These are phyloP conservation scores for Ophiodon elongatus DNA, from an alignment of 2,113 vertebrate species.

Conservation along the genomic window DNA sequence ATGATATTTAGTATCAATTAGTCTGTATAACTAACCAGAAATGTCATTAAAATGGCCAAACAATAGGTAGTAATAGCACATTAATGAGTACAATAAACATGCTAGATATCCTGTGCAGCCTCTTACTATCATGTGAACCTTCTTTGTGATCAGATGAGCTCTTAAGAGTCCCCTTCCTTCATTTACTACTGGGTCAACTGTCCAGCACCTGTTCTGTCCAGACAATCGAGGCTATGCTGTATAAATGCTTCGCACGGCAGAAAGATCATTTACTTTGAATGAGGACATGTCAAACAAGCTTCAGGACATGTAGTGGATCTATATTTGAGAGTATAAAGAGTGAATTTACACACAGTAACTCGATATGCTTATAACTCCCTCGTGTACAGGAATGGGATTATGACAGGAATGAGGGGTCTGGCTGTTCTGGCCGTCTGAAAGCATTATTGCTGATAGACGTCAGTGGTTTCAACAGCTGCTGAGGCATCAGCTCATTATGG, in stretches of 20 bases:
- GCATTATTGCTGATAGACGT: constrained; percentile 55
- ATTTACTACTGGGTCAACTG: background rate
- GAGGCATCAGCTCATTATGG: constrained; percentile 50
- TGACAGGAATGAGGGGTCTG: constrained; percentile 33
- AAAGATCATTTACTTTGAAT: constrained; percentile 1
- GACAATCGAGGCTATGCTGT: background rate
- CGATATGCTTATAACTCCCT: constrained; percentile 41
- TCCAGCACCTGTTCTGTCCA: constrained; percentile 14
- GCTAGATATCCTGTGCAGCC: background rate
- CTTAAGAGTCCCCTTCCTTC: background rate
- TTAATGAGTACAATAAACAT: background rate
- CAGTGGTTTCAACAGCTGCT: constrained; percentile 56
- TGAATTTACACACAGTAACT: constrained; percentile 37
- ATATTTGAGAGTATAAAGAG: constrained; percentile 18
- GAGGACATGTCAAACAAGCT: background rate
- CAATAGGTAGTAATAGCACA: background rate
- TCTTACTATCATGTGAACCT: background rate
- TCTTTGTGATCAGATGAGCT: constrained; percentile 7
- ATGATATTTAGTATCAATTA: background rate
- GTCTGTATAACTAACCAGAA: background rate
- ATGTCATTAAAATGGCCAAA: background rate
- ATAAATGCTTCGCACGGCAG: background rate
- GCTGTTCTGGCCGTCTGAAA: constrained; percentile 50
- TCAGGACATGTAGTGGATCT: background rate
- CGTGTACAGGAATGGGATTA: constrained; percentile 40